phyloP scores from a whole-genome alignment of 2,888 invertebrate genomes.

The Copidosoma aretas region DNA sequence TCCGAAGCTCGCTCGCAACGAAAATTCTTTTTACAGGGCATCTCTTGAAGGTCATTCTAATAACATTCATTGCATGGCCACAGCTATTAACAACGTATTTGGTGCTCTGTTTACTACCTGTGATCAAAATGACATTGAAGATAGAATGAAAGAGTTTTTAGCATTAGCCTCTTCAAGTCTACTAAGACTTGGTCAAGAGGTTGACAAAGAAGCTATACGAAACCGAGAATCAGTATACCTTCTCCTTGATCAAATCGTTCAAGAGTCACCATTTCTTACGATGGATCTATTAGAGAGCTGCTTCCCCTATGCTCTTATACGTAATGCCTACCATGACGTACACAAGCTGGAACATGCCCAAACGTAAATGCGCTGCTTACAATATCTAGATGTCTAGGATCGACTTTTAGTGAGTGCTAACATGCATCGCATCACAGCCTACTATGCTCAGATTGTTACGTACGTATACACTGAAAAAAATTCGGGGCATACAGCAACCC shows the following conservation, averaged over 20 bases:
- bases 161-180: conserved; percentile 94
- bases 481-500: no score
- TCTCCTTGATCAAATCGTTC: conserved; percentile 94
- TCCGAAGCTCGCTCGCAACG: conserved; percentile 90
- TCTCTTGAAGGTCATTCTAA: conserved; percentile 94
- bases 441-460: no score
- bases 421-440: no score
- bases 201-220: conserved; percentile 90
- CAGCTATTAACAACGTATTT: conserved; percentile 94
- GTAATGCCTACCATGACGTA: conserved; percentile 97
- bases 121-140: conserved; percentile 94
- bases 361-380: no score
- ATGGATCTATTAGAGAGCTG: conserved; percentile 99
- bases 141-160: conserved; percentile 95
- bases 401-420: no score
- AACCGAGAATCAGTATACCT: conserved; percentile 97
- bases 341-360: conserved; percentile 84
- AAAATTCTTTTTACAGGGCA: conserved; percentile 86
- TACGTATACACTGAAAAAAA: no score
- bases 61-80: conserved; percentile 98
- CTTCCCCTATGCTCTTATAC: conserved; percentile 96
- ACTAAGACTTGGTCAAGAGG: conserved; percentile 91
- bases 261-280: conserved; percentile 96
- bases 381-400: no score
- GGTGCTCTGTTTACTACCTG: conserved; percentile 96